phyloP scores from a whole-genome alignment of 2,888 invertebrate genomes.

The Molanna angustata region DNA sequence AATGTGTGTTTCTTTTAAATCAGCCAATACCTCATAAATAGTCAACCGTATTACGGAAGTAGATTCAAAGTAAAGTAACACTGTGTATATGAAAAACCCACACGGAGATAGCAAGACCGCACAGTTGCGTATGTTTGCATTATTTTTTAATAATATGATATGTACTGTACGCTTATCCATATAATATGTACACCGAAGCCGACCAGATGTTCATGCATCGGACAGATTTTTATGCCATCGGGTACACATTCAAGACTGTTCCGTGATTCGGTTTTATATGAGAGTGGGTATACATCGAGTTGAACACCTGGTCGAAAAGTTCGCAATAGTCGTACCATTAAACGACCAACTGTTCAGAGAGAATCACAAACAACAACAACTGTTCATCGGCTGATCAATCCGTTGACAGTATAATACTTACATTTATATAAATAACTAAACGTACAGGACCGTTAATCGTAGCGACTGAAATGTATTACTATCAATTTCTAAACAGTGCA shows the following conservation, averaged over 20 bases:
- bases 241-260: constrained; percentile 18
- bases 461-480: background rate
- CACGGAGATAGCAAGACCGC: constrained; percentile 15
- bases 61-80: background rate
- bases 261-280: constrained; percentile 28
- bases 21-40: too few relatives aligned
- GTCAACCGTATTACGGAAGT: background rate
- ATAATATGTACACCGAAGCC: constrained; percentile 5
- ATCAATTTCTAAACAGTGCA: too few relatives aligned
- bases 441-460: too few relatives aligned
- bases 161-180: background rate
- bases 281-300: constrained; percentile 13
- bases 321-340: constrained; percentile 17
- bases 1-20: too few relatives aligned
- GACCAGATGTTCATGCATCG: constrained; percentile 27
- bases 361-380: constrained; percentile 9
- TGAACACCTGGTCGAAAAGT: constrained; percentile 30
- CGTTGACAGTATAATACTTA: constrained; percentile 19
- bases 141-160: too few relatives aligned
- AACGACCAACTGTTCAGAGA: constrained; percentile 23
- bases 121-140: too few relatives aligned
- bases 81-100: constrained; percentile 8
- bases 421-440: too few relatives aligned
- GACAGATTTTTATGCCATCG: constrained; percentile 28
- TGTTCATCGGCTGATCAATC: constrained; percentile 11